Percentiles rank a stretch among this genome's conserved stretches.
Evolutionary conservation across 92 coral and sea anemone species (phyloP).

Genomic region (Montipora capitata): DNA sequence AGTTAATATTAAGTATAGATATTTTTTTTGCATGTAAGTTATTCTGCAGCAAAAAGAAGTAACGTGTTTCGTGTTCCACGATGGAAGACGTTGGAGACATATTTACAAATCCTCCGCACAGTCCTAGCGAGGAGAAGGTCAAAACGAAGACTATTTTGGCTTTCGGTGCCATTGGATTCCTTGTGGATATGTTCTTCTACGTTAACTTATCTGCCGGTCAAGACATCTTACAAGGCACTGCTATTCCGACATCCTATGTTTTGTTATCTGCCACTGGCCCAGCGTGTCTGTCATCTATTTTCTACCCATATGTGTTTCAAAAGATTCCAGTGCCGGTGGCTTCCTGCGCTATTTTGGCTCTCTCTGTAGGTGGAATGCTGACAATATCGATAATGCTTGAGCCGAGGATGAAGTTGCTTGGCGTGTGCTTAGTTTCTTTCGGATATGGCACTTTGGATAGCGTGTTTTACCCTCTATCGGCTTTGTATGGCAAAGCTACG

Average conservation of each 20-base stretch:
- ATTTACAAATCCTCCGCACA: neutral
- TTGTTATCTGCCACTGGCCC: neutral
- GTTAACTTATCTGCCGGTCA: neutral
- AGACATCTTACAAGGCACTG: constrained; percentile 34
- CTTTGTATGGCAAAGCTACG: neutral
- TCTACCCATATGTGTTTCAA: neutral
- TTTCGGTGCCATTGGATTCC: constrained; percentile 11
- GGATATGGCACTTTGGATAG: neutral
- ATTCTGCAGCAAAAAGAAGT: no score
- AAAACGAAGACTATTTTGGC: neutral
- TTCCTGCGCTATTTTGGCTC: neutral
- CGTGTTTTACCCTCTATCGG: neutral
- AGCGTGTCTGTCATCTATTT: neutral
- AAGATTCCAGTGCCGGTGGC: neutral
- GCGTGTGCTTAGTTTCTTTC: neutral
- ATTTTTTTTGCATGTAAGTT: no score
- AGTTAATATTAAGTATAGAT: no score
- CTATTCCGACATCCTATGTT: neutral
- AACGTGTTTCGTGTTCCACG: no score
- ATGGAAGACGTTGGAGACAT: neutral
- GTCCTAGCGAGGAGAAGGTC: neutral
- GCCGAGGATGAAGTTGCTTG: neutral
- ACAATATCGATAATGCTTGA: neutral
- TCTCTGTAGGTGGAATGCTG: constrained; percentile 4
- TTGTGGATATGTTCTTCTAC: constrained; percentile 10